Percentiles rank a stretch among this genome's conserved stretches.
Evolutionary conservation across 2,113 vertebrate genomes (phyloP).

Genomic region (Emydocephalus ijimae): DNA sequence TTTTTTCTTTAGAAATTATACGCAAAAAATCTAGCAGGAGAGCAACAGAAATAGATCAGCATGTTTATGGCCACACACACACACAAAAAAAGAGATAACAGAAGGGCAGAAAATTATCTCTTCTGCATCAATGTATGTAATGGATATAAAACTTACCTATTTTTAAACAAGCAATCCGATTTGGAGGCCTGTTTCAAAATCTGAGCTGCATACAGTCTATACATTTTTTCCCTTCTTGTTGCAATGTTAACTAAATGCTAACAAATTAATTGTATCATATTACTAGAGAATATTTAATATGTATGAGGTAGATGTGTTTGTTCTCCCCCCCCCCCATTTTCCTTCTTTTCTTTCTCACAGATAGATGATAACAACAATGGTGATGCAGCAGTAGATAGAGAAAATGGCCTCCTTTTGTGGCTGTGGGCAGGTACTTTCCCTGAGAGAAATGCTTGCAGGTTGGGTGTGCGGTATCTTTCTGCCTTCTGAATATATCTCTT

Average conservation of each 20-base stretch:
- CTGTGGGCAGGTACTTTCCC: not conserved
- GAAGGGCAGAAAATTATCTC: not conserved
- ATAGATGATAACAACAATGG: not conserved
- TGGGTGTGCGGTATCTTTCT: not conserved
- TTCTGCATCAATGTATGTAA: not conserved
- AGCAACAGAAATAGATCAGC: not conserved
- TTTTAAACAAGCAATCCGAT: not conserved
- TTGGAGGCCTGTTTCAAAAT: not conserved
- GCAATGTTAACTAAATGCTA: not conserved
- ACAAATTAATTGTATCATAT: not conserved
- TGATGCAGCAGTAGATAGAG: not conserved
- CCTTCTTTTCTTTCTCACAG: not conserved
- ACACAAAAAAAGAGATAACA: not conserved
- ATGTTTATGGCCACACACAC: not conserved
- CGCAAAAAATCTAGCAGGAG: not conserved
- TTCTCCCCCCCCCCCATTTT: not conserved
- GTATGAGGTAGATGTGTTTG: not conserved
- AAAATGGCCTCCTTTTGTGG: not conserved
- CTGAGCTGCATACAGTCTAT: not conserved
- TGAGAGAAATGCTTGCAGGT: not conserved
- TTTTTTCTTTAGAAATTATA: not conserved
- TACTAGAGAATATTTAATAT: not conserved
- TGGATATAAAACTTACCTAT: not conserved
- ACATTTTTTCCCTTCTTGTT: not conserved
- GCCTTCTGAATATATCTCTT: not conserved